Percentiles rank a stretch among this genome's conserved stretches.
Evolutionary conservation across 2,888 invertebrate genomes (phyloP).

Genomic region (Caenorhabditis sp.): DNA sequence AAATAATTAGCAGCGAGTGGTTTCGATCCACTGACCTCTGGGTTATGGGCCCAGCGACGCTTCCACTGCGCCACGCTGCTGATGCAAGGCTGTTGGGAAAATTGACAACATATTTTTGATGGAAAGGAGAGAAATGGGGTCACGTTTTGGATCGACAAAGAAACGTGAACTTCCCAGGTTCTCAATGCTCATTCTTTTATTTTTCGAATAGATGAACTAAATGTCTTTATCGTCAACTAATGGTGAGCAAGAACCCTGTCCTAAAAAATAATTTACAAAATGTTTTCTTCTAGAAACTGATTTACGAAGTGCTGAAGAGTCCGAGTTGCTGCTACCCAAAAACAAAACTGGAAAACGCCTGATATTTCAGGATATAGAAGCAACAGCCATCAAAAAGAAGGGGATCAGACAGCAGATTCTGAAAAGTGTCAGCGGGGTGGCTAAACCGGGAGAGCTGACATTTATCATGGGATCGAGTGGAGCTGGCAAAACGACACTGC

Average conservation of each 20-base stretch:
- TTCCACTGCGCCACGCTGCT: constrained; percentile 85
- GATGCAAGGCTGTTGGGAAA: no score
- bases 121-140: no score
- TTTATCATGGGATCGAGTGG: constrained; percentile 76
- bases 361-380: constrained; percentile 26
- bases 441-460: constrained; percentile 43
- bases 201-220: neutral
- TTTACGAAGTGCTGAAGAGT: constrained; percentile 6
- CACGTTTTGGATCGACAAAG: no score
- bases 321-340: neutral
- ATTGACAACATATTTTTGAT: no score
- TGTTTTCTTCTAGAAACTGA: constrained; percentile 16
- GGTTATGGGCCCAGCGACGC: constrained; percentile 87
- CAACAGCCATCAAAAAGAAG: constrained; percentile 20
- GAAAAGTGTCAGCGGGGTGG: constrained; percentile 35
- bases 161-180: no score
- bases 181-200: neutral
- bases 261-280: constrained; percentile 18
- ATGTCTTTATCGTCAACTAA: neutral
- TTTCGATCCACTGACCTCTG: constrained; percentile 82
- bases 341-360: constrained; percentile 13
- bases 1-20: constrained; percentile 64
- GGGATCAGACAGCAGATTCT: constrained; percentile 24
- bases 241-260: neutral
- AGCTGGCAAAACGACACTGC: constrained; percentile 87